Percentiles rank a stretch among this genome's conserved stretches.
phyloP scores from a whole-genome alignment of 2,113 vertebrate species.

The Nothoprocta perdicaria region DNA sequence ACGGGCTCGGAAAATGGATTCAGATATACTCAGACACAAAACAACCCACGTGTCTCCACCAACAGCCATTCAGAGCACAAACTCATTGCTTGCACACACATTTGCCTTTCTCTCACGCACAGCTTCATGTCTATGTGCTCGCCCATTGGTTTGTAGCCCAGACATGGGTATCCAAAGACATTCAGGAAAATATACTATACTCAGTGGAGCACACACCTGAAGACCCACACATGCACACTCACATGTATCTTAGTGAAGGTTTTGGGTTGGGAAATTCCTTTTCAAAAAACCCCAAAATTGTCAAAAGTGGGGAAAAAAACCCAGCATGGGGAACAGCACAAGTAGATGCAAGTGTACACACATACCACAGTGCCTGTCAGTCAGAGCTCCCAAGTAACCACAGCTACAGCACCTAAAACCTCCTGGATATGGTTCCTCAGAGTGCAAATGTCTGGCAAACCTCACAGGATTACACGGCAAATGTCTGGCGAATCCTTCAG shows the following conservation, averaged over 20 bases:
- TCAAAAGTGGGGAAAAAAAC: not conserved
- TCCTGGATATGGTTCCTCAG: not conserved
- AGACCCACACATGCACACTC: conserved; percentile 1
- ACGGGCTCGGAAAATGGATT: not conserved
- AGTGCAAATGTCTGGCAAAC: not conserved
- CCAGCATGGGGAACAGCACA: not conserved
- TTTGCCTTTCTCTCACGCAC: not conserved
- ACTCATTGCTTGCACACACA: not conserved
- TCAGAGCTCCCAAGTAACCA: not conserved
- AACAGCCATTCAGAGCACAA: not conserved
- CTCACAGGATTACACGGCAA: not conserved
- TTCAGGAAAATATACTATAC: not conserved
- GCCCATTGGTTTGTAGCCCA: not conserved
- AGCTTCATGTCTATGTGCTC: not conserved
- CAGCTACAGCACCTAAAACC: not conserved
- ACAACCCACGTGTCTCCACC: not conserved
- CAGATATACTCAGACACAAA: not conserved
- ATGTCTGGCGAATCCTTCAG: not conserved
- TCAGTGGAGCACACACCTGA: not conserved
- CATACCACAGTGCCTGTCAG: not conserved
- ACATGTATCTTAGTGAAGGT: not conserved
- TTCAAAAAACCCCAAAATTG: not conserved
- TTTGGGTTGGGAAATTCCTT: conserved; percentile 25
- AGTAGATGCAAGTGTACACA: not conserved
- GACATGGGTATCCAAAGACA: not conserved